Evolutionary conservation across 2,113 vertebrate species (phyloP).

Genomic region (Vulpes lagopus): DNA sequence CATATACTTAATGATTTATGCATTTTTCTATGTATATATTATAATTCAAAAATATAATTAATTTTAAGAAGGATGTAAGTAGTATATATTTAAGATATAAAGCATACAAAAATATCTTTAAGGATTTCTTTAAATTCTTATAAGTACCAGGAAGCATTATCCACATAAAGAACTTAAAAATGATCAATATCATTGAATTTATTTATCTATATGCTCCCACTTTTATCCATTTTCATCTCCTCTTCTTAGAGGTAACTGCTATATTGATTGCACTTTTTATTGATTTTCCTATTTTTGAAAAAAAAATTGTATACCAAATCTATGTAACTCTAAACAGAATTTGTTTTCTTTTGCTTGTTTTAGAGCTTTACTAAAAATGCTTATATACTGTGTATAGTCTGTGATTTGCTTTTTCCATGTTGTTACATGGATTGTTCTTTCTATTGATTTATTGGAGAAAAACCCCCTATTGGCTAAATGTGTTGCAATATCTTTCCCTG

Average conservation of each 20-base stretch:
- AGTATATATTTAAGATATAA: not conserved
- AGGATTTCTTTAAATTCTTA: not conserved
- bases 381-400: not conserved
- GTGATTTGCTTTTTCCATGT: not conserved
- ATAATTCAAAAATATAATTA: slow-evolving; percentile 36
- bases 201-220: not conserved
- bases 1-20: not conserved
- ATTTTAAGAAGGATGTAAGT: not conserved
- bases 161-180: slow-evolving; percentile 7
- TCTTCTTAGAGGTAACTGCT: not conserved
- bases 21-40: not conserved
- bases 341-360: not conserved
- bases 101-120: not conserved
- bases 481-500: not conserved
- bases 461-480: not conserved
- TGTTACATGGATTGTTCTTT: not conserved
- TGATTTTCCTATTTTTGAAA: not conserved
- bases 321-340: not conserved
- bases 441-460: not conserved
- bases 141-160: not conserved
- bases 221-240: not conserved
- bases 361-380: not conserved
- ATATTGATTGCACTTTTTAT: not conserved
- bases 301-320: not conserved
- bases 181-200: slow-evolving; percentile 11